These are phyloP conservation scores for Acheta domesticus DNA, from an alignment of 2,888 invertebrate genomes.

Conservation along the genomic window DNA sequence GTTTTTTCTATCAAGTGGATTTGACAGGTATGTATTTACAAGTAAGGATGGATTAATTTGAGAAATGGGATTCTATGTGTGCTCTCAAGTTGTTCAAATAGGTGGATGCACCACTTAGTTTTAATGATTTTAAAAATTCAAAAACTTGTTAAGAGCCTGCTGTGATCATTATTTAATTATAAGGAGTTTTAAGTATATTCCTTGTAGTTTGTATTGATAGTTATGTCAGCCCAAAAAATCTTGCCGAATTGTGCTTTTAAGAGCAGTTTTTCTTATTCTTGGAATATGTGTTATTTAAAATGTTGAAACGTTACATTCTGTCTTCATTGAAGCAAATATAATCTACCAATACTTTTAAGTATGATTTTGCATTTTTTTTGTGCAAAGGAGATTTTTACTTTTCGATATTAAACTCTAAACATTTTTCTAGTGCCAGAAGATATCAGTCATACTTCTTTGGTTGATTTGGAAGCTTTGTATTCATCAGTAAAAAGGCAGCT, in stretches of 20 bases:
- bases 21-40: constrained; percentile 18
- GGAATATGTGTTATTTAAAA: too few species aligned
- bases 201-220: too few species aligned
- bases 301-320: not conserved
- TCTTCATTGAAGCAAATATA: too few species aligned
- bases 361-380: not conserved
- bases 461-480: constrained; percentile 43
- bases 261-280: too few species aligned
- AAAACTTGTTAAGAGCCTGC: too few species aligned
- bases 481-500: constrained; percentile 35
- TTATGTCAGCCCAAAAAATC: too few species aligned
- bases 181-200: too few species aligned
- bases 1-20: constrained; percentile 18
- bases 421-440: constrained; percentile 24
- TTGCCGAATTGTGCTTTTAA: too few species aligned
- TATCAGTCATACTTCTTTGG: constrained; percentile 32
- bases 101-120: too few species aligned
- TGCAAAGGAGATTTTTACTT: not conserved
- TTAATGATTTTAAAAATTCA: too few species aligned
- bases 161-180: too few species aligned
- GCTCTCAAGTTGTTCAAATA: not conserved
- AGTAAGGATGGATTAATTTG: not conserved
- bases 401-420: not conserved
- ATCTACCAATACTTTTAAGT: not conserved
- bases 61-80: not conserved